Evolutionary conservation across 2,888 invertebrate genomes (phyloP).

Genomic region (Agrochola lota): DNA sequence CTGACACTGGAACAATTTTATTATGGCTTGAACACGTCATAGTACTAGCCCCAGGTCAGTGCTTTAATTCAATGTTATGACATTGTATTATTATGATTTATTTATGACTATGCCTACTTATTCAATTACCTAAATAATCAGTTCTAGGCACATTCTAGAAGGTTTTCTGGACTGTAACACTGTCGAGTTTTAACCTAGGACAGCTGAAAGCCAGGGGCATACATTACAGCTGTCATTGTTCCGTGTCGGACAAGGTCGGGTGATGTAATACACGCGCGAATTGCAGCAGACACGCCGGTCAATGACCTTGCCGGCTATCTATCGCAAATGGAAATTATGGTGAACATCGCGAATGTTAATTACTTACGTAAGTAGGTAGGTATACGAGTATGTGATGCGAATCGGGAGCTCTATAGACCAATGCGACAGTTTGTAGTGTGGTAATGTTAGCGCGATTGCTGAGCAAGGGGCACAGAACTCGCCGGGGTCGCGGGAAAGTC

Average conservation of each 20-base stretch:
- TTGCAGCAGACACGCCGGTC: slow-evolving; percentile 86
- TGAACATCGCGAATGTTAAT: slow-evolving; percentile 71
- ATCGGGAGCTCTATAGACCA: background rate
- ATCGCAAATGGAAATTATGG: slow-evolving; percentile 74
- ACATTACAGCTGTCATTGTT: slow-evolving; percentile 80
- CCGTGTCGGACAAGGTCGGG: slow-evolving; percentile 86
- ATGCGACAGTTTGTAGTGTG: background rate
- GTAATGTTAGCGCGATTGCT: background rate
- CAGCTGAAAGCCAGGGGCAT: slow-evolving; percentile 66
- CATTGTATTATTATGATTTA: slow-evolving; percentile 4
- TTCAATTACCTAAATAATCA: background rate
- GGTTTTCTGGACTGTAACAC: slow-evolving; percentile 37
- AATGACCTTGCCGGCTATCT: slow-evolving; percentile 84
- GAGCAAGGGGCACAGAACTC: too few relatives aligned
- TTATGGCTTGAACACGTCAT: too few relatives aligned
- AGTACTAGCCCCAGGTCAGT: background rate
- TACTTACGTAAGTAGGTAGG: background rate
- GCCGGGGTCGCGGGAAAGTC: too few relatives aligned
- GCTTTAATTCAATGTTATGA: slow-evolving; percentile 15
- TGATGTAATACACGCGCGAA: slow-evolving; percentile 83
- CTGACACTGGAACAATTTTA: too few relatives aligned
- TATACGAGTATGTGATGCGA: background rate
- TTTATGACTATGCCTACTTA: background rate
- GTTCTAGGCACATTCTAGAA: slow-evolving; percentile 20
- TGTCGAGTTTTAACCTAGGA: slow-evolving; percentile 35